These are phyloP conservation scores for Galerucella pusilla DNA, from an alignment of 2,888 invertebrate species.

Conservation along the genomic window DNA sequence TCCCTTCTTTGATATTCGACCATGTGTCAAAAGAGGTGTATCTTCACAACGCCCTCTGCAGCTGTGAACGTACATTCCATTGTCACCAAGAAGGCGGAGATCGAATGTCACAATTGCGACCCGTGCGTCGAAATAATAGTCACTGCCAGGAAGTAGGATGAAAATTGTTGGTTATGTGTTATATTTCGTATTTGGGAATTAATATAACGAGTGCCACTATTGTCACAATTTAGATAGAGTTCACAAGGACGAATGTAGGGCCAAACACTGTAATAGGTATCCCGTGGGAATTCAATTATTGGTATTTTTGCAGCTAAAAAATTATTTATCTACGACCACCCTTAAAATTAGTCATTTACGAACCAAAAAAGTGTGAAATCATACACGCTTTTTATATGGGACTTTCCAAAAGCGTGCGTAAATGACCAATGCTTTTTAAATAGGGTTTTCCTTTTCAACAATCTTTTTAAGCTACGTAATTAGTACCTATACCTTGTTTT, in stretches of 20 bases:
- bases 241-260: slow-evolving; percentile 9
- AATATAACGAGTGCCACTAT: slow-evolving; percentile 19
- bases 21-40: slow-evolving; percentile 54
- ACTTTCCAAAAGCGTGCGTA: too few species aligned
- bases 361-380: too few species aligned
- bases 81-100: slow-evolving; percentile 51
- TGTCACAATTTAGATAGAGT: slow-evolving; percentile 14
- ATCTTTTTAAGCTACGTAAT: too few species aligned
- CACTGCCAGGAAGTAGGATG: slow-evolving; percentile 37
- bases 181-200: slow-evolving; percentile 16
- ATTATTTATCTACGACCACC: too few species aligned
- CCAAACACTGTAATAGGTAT: background rate
- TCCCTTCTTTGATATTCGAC: slow-evolving; percentile 47
- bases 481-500: too few species aligned
- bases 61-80: slow-evolving; percentile 48
- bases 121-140: slow-evolving; percentile 50
- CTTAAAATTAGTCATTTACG: too few species aligned
- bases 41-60: slow-evolving; percentile 53
- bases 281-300: background rate
- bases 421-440: too few species aligned
- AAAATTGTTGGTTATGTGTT: slow-evolving; percentile 32
- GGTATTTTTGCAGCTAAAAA: too few species aligned
- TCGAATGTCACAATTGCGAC: slow-evolving; percentile 50
- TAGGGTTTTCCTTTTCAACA: too few species aligned
- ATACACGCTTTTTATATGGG: too few species aligned